Evolutionary conservation across 2,113 vertebrate species (phyloP).

Genomic region (Callaeas wilsoni): DNA sequence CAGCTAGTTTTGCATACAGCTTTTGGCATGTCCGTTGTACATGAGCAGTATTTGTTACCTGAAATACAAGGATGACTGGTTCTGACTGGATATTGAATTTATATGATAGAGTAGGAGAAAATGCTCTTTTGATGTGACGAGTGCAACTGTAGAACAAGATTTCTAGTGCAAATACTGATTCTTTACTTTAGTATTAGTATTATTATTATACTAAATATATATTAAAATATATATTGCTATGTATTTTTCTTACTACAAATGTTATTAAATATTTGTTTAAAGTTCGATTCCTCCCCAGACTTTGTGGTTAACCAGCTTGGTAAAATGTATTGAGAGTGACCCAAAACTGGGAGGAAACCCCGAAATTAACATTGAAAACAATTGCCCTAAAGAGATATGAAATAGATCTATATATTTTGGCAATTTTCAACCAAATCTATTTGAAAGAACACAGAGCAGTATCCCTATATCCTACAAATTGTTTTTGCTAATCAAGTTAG

Average conservation of each 20-base stretch:
- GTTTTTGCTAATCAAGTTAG: not conserved
- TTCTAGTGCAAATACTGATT: not conserved
- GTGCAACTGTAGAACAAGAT: not conserved
- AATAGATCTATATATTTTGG: not conserved
- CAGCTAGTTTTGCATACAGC: not conserved
- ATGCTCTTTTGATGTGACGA: not conserved
- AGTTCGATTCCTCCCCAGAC: not conserved
- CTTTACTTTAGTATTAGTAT: not conserved
- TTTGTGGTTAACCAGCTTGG: not conserved
- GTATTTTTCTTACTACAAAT: not conserved
- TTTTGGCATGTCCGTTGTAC: not conserved
- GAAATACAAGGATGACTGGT: not conserved
- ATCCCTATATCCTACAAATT: not conserved
- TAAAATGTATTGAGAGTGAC: not conserved
- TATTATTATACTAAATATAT: not conserved
- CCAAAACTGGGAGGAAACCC: not conserved
- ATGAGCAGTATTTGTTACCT: not conserved
- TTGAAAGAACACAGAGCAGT: not conserved
- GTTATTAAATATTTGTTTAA: not conserved
- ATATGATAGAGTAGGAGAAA: not conserved
- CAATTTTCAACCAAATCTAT: not conserved
- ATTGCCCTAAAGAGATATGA: not conserved
- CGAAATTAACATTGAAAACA: not conserved
- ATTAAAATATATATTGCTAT: not conserved
- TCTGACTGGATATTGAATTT: not conserved